Conservation (phyloP, 1,140 invertebrate genomes). For the Heliconius nattereri region DNA sequence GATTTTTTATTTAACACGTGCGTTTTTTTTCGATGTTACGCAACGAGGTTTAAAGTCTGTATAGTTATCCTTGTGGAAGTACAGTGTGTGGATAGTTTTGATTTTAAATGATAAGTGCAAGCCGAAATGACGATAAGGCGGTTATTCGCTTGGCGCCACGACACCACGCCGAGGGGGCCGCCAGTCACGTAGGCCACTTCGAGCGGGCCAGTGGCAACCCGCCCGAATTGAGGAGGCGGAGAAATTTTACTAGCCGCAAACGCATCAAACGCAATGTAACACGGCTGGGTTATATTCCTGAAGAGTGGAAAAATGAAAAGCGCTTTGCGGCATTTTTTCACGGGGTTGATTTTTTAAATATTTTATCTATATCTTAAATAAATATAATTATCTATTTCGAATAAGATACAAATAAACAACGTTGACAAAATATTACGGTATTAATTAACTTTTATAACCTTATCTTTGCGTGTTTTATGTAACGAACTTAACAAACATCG, state of each 20-base stretch:
- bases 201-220: slow-evolving; percentile 54
- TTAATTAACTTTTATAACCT: slow-evolving; percentile 11
- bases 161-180: slow-evolving; percentile 68
- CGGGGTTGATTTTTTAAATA: background rate
- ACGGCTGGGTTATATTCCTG: slow-evolving; percentile 38
- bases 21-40: slow-evolving; percentile 60
- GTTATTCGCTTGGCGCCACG: slow-evolving; percentile 69
- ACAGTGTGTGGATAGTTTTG: slow-evolving; percentile 27
- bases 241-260: slow-evolving; percentile 32
- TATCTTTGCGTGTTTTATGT: slow-evolving; percentile 13
- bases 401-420: background rate
- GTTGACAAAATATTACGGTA: background rate
- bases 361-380: slow-evolving; percentile 5
- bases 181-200: slow-evolving; percentile 77
- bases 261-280: slow-evolving; percentile 16
- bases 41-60: slow-evolving; percentile 43
- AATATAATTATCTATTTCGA: background rate
- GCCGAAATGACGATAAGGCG: slow-evolving; percentile 63
- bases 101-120: background rate
- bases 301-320: slow-evolving; percentile 43
- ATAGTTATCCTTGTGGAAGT: slow-evolving; percentile 16
- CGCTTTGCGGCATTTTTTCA: slow-evolving; percentile 35
- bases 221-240: slow-evolving; percentile 48
- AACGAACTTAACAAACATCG: slow-evolving; percentile 4
- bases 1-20: slow-evolving; percentile 62